phyloP scores from a whole-genome alignment of 2,113 vertebrate species.

The Athene cunicularia region DNA sequence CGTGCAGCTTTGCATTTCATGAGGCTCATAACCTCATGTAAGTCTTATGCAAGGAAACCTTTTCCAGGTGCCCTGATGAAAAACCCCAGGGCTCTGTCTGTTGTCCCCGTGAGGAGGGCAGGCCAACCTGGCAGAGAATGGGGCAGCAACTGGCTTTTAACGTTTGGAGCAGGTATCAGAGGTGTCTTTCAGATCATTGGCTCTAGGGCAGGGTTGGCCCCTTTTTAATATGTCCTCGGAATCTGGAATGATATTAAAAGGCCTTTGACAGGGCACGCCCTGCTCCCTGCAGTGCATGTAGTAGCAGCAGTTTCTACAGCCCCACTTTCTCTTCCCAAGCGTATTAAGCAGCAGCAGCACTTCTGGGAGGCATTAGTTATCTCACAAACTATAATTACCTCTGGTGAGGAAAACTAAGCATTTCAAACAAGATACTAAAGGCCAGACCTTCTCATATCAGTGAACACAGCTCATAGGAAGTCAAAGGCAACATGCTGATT shows the following conservation, averaged over 20 bases:
- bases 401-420: neutral
- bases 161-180: conserved; percentile 26
- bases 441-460: neutral
- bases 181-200: neutral
- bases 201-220: conserved; percentile 15
- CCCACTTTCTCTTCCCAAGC: neutral
- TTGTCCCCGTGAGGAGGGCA: rapidly evolving
- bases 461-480: neutral
- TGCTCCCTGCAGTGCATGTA: neutral
- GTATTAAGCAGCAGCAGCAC: conserved; percentile 26
- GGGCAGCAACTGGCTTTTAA: neutral
- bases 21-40: neutral
- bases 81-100: neutral
- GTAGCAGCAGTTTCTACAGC: conserved; percentile 6
- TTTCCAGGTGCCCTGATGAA: neutral
- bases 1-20: neutral
- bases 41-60: neutral
- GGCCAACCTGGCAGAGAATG: neutral
- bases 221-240: conserved; percentile 30
- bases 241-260: conserved; percentile 38
- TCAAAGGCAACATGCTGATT: neutral
- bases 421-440: neutral
- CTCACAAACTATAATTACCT: conserved; percentile 64
- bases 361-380: conserved; percentile 38
- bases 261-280: neutral